Percentiles rank a stretch among this genome's conserved stretches.
These are phyloP conservation scores for Colinus virginianus DNA, from an alignment of 2,113 vertebrate genomes.

Conservation along the genomic window DNA sequence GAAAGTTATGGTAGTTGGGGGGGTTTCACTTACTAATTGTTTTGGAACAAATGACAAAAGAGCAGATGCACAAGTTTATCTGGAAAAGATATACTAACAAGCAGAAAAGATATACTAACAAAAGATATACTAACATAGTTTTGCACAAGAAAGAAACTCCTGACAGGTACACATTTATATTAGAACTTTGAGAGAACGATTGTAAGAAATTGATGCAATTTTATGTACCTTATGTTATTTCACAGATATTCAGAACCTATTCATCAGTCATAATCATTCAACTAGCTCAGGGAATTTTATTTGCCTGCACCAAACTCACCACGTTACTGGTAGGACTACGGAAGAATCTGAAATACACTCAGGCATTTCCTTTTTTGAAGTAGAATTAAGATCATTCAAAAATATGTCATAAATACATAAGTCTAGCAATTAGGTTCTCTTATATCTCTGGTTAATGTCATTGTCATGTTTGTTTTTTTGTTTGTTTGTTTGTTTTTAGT, in stretches of 20 bases:
- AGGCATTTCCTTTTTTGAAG: not conserved
- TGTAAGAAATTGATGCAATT: not conserved
- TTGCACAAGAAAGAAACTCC: not conserved
- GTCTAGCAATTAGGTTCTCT: not conserved
- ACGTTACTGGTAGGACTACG: not conserved
- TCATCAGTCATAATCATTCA: not conserved
- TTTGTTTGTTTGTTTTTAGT: too few relatives aligned
- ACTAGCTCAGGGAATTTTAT: not conserved
- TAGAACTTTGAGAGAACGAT: not conserved
- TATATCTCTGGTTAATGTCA: not conserved
- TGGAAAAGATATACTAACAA: not conserved
- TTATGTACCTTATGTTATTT: not conserved
- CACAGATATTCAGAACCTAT: not conserved
- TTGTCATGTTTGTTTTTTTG: not conserved
- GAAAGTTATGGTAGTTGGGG: not conserved
- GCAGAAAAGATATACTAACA: not conserved
- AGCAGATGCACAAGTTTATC: not conserved
- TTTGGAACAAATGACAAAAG: not conserved
- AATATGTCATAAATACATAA: not conserved
- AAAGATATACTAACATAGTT: not conserved
- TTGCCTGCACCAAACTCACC: not conserved
- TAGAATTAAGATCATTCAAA: not conserved
- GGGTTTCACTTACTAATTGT: slow-evolving; percentile 52
- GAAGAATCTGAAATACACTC: not conserved
- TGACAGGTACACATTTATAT: not conserved